Evolutionary conservation across 2,888 invertebrate species (phyloP), one percentile per base, ranked within the genome.

Genomic region (Ochropleura leucogaster): DNA sequence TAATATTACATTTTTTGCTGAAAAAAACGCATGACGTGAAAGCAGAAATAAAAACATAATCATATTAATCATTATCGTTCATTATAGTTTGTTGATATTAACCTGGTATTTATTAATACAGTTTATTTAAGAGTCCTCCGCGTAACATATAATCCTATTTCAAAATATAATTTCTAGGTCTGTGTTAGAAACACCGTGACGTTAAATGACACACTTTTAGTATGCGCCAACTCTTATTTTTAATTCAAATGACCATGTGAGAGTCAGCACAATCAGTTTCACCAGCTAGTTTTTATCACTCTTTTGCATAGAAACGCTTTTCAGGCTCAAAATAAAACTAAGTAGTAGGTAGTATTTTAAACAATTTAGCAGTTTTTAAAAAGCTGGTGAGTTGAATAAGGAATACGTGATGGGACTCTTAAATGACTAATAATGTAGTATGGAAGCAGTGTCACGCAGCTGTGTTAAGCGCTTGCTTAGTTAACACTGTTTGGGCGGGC

Each of bases 401-500:
- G n/a, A 20, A 20, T 18, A 62, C 49, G 46, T 12, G 20, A 53
- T 62, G 18, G 81, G 82, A 76, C 79, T 82, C 79, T 46, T 78
- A 82, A 69, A 71, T 83, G 59, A 76, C 66, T 81, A 73, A 70
- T 40, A 70, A 44, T 49, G n/a, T 64, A 78, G 40, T 42, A 44
- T 67, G 74, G 72, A 66, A 18, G 47, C 66, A 51, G 64, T 73
- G 72, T 82, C 77, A 83, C 81, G 77, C 83, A 79, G 83, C 73
- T 83, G 76, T 84, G 76, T 77, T 80, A 67, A 77, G 59, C 83
- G 91, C 91, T 91, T 90, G 91, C 92, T 92, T 89, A 65, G 75
- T 74, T 87, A 87, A 87, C 83, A 80, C 79, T 79, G 84, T 80
- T 84, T 90, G 89, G 90, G 87, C 89, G 93, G 93, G 90, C 92